Conservation (phyloP, 2,888 invertebrate species). For the Netelia virgata region DNA sequence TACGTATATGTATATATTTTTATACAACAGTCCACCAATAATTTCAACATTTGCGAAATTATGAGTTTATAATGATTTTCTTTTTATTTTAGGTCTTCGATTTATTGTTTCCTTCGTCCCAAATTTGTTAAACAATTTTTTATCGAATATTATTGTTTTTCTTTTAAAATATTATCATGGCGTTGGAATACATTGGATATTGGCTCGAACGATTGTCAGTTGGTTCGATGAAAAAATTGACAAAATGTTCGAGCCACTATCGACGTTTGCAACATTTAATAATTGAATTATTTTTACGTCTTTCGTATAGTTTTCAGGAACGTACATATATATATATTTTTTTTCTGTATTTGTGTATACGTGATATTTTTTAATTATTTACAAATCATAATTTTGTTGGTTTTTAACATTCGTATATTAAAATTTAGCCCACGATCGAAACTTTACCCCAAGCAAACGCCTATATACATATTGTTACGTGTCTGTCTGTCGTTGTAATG, state of each 20-base stretch:
- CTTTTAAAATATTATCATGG: neutral
- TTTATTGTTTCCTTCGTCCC: neutral
- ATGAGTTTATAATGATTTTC: neutral
- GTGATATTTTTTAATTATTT: neutral
- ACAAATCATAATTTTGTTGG: neutral
- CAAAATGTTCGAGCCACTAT: neutral
- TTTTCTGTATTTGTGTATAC: too few relatives aligned
- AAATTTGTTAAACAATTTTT: too few relatives aligned
- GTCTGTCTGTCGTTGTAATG: conserved; percentile 77
- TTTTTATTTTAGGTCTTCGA: neutral
- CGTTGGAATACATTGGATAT: too few relatives aligned
- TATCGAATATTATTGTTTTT: neutral
- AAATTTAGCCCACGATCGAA: conserved; percentile 25
- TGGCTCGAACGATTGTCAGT: too few relatives aligned
- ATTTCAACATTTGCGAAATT: neutral
- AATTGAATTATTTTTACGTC: neutral
- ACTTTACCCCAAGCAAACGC: conserved; percentile 35
- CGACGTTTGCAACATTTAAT: neutral
- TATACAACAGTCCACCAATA: conserved; percentile 53
- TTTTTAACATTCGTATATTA: neutral
- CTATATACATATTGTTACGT: conserved; percentile 76
- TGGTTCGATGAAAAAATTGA: neutral
- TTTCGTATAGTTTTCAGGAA: too few relatives aligned
- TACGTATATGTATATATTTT: neutral
- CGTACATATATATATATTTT: too few relatives aligned